A percentile compares a stretch with the other conserved stretches of the same genome.
Evolutionary conservation across 1,140 invertebrate genomes (phyloP).

Genomic region (Paramacrobiotus metropolitanus): DNA sequence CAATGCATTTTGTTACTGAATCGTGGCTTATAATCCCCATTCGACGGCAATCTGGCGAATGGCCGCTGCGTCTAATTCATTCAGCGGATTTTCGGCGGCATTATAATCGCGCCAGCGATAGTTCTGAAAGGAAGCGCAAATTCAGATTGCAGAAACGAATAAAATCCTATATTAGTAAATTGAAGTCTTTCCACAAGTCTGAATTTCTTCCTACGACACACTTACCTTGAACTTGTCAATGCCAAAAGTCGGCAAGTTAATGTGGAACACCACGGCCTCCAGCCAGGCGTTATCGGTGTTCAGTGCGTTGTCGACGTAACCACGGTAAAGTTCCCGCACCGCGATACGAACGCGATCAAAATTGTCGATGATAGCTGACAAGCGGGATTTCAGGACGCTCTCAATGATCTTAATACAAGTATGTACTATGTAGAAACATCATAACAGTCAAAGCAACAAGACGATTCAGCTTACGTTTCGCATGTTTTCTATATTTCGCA

Average conservation of each 20-base stretch:
- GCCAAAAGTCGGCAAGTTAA: slow-evolving; percentile 11
- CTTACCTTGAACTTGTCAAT: not conserved
- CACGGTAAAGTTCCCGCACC: slow-evolving; percentile 15
- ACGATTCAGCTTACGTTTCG: not conserved
- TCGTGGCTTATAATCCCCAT: too few relatives aligned
- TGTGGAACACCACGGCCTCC: slow-evolving; percentile 28
- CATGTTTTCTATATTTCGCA: not conserved
- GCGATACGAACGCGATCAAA: not conserved
- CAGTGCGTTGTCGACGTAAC: slow-evolving; percentile 30
- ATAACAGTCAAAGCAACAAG: too few relatives aligned
- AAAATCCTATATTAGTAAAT: too few relatives aligned
- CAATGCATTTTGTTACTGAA: too few relatives aligned
- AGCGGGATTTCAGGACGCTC: slow-evolving; percentile 10
- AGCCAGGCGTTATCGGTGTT: slow-evolving; percentile 35
- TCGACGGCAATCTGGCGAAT: too few relatives aligned
- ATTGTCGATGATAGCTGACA: slow-evolving; percentile 11
- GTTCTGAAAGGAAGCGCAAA: too few relatives aligned
- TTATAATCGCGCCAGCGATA: too few relatives aligned
- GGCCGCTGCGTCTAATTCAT: too few relatives aligned
- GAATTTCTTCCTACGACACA: too few relatives aligned
- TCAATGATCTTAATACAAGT: slow-evolving; percentile 3
- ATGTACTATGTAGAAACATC: slow-evolving; percentile 10
- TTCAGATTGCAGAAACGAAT: too few relatives aligned
- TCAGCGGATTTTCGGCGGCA: too few relatives aligned
- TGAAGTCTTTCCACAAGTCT: too few relatives aligned